These are phyloP conservation scores for Pseudonaja textilis DNA, from an alignment of 2,113 vertebrate genomes.

Conservation along the genomic window DNA sequence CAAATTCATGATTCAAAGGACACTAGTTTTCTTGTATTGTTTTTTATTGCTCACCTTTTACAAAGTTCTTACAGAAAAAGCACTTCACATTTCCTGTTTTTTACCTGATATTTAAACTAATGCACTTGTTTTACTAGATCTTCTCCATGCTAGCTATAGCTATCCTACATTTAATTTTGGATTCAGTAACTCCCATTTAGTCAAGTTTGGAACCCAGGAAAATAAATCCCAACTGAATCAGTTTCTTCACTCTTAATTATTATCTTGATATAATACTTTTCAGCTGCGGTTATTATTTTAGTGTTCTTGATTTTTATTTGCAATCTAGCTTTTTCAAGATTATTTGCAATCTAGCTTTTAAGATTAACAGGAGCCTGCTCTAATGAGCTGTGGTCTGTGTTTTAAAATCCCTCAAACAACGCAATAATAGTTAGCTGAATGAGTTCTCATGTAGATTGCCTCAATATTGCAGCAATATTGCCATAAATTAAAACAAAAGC, in stretches of 20 bases:
- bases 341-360: not conserved
- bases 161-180: no score
- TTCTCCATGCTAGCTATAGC: no score
- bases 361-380: slow-evolving; percentile 43
- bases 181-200: no score
- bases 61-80: not conserved
- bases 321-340: slow-evolving; percentile 12
- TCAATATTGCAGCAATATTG: not conserved
- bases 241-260: no score
- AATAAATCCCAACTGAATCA: no score
- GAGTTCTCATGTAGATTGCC: slow-evolving; percentile 13
- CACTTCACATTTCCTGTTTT: not conserved
- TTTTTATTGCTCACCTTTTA: not conserved
- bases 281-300: no score
- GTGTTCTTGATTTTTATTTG: no score
- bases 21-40: not conserved
- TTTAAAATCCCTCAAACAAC: slow-evolving; percentile 42
- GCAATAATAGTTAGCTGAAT: slow-evolving; percentile 38
- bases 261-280: no score
- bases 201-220: no score
- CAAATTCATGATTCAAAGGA: not conserved
- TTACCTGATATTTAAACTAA: not conserved
- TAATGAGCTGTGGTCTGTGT: slow-evolving; percentile 36
- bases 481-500: slow-evolving; percentile 21
- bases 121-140: not conserved